A percentile compares a stretch with the other conserved stretches of the same genome.
phyloP scores from a whole-genome alignment of 2,113 vertebrate genomes.

The Tricholaema leucomelas region DNA sequence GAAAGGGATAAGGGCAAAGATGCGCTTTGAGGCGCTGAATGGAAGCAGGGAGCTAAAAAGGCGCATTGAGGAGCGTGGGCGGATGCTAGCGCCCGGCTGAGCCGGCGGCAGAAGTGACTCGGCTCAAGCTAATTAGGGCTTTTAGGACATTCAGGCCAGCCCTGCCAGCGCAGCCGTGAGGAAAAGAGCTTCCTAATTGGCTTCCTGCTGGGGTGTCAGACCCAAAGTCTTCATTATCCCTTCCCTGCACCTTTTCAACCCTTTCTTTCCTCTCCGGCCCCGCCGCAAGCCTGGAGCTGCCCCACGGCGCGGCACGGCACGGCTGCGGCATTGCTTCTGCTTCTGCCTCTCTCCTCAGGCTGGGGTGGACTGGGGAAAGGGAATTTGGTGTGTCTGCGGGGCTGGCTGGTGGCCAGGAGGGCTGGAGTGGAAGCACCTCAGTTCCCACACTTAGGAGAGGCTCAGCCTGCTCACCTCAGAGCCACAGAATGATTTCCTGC shows the following conservation, averaged over 20 bases:
- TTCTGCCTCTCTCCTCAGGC: neutral
- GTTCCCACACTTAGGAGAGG: rapidly evolving
- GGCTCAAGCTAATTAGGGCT: conserved; percentile 70
- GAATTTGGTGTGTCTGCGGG: rapidly evolving
- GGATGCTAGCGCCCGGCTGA: conserved; percentile 42
- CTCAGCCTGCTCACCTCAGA: rapidly evolving
- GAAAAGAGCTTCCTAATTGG: conserved; percentile 74
- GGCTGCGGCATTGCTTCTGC: neutral
- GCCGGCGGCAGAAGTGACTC: conserved; percentile 23
- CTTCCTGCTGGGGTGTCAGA: conserved; percentile 68
- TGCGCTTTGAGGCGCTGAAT: conserved; percentile 51
- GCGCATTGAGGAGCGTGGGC: neutral
- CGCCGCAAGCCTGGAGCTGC: neutral
- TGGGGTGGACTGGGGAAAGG: neutral
- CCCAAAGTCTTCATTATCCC: conserved; percentile 47
- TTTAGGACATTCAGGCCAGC: conserved; percentile 57
- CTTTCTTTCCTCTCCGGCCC: conserved; percentile 19
- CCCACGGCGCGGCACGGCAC: neutral
- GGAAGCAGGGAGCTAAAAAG: conserved; percentile 48
- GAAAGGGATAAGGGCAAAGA: conserved; percentile 60
- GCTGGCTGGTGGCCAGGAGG: neutral
- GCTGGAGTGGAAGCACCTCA: rapidly evolving
- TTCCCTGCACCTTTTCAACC: conserved; percentile 38
- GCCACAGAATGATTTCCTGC: too few relatives aligned
- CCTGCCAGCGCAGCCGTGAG: conserved; percentile 17